Percentiles rank a stretch among this genome's conserved stretches.
Evolutionary conservation across 1,140 invertebrate species (phyloP).

Genomic region (Mamestra configurata): DNA sequence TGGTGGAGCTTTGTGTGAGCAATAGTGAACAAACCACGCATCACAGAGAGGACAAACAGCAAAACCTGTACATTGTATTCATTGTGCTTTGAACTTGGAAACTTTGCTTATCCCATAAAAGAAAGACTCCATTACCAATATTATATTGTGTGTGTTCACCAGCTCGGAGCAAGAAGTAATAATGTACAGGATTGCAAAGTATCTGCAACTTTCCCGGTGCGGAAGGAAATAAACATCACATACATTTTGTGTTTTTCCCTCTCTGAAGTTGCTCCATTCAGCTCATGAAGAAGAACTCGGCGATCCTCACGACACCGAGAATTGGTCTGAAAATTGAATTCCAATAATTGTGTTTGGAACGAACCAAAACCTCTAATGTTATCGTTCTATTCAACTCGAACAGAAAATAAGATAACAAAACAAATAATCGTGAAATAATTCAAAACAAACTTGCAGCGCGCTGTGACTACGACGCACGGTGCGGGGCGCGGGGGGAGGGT

Average conservation of each 20-base stretch:
- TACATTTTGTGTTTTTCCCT: slow-evolving; percentile 7
- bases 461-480: too few species aligned
- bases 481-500: too few species aligned
- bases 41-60: too few species aligned
- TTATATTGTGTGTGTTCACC: neutral
- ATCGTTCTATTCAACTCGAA: too few species aligned
- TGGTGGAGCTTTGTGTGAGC: too few species aligned
- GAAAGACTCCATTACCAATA: neutral
- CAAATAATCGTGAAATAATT: too few species aligned
- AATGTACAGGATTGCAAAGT: neutral
- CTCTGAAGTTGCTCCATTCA: slow-evolving; percentile 3
- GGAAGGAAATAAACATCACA: neutral
- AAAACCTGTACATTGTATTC: too few species aligned
- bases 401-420: too few species aligned
- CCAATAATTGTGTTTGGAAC: slow-evolving; percentile 34
- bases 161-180: neutral
- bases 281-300: slow-evolving; percentile 5
- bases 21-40: too few species aligned
- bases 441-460: too few species aligned
- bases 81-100: neutral
- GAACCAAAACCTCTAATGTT: too few species aligned
- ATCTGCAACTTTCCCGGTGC: neutral
- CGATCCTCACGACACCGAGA: neutral
- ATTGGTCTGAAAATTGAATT: slow-evolving; percentile 16
- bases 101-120: neutral